Conservation (phyloP, 2,797 vertebrate genomes). For the Enteromius afrohamiltoni region DNA sequence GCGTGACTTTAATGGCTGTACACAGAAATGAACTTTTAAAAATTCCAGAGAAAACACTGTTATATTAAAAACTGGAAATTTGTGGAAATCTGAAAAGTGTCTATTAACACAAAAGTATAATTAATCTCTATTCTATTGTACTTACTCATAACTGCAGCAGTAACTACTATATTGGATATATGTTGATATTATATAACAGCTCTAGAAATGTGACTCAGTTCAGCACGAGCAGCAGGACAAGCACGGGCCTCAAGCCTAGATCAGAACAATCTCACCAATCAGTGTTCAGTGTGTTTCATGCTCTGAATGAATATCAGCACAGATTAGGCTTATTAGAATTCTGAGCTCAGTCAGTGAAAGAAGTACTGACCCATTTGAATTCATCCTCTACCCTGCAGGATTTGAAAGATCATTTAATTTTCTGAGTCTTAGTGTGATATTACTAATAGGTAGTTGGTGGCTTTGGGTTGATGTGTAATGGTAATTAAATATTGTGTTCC, state of each 20-base stretch:
- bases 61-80: background rate
- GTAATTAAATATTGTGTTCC: constrained; percentile 26
- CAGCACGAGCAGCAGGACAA: background rate
- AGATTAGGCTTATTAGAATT: constrained; percentile 27
- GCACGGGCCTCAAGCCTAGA: constrained; percentile 1
- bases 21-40: background rate
- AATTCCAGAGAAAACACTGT: background rate
- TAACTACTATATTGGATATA: background rate
- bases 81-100: background rate
- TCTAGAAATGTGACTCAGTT: background rate
- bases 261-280: constrained; percentile 16
- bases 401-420: background rate
- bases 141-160: background rate
- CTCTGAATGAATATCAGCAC: constrained; percentile 7
- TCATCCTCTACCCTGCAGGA: background rate
- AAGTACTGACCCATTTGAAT: constrained; percentile 3
- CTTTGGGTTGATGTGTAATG: constrained; percentile 6
- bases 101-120: background rate
- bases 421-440: background rate
- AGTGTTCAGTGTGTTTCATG: constrained; percentile 1
- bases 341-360: background rate
- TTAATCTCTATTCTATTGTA: background rate
- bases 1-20: background rate
- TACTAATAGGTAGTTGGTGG: constrained; percentile 24
- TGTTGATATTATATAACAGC: background rate